phyloP scores from a whole-genome alignment of 2,113 vertebrate genomes.

The Nycticebus coucang region DNA sequence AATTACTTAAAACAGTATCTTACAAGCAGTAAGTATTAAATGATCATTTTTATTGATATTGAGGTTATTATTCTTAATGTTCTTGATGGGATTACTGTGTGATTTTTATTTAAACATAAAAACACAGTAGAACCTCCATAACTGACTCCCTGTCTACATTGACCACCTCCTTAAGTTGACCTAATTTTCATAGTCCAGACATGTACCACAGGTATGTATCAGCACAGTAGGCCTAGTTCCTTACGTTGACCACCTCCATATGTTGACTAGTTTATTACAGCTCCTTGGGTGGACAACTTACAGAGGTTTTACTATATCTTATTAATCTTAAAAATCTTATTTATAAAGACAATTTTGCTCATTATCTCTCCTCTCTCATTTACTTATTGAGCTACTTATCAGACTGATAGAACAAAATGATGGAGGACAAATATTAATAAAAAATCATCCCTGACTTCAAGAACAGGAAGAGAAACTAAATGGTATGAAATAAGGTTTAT shows the following conservation, averaged over 20 bases:
- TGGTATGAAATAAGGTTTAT: neutral
- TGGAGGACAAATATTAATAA: neutral
- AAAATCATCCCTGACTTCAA: neutral
- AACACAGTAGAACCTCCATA: no score
- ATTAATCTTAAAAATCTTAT: slow-evolving; percentile 29
- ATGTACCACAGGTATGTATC: no score
- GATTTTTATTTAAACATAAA: neutral
- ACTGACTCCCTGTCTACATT: no score
- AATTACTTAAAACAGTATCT: neutral
- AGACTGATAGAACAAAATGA: neutral
- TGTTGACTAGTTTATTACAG: no score
- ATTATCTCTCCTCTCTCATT: neutral
- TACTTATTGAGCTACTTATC: neutral
- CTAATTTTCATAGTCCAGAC: no score
- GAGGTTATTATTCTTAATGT: neutral
- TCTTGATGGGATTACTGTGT: neutral
- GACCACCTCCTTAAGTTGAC: no score
- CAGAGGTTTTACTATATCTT: no score
- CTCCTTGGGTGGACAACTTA: no score
- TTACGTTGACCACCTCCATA: no score
- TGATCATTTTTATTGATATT: neutral
- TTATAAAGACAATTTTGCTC: neutral
- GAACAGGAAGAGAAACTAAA: neutral
- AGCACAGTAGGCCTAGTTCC: no score
- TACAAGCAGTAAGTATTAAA: neutral